Percentiles rank a stretch among this genome's conserved stretches.
phyloP scores from a whole-genome alignment of 2,888 invertebrate species.

The Brachypterus glaber region DNA sequence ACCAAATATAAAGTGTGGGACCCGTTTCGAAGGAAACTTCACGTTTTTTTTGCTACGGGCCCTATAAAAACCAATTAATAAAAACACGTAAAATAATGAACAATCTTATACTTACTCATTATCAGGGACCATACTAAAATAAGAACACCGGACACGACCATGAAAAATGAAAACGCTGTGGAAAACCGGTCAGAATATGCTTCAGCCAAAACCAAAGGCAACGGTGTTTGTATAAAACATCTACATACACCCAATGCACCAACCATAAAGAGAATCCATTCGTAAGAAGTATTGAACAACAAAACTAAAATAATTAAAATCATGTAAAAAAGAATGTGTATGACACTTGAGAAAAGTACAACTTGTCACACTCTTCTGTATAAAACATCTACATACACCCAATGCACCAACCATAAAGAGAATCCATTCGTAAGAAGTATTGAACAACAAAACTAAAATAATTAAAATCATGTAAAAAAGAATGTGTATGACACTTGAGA shows the following conservation, averaged over 20 bases:
- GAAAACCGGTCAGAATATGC: constrained; percentile 60
- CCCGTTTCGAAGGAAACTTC: no score
- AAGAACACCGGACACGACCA: constrained; percentile 59
- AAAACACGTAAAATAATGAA: no score
- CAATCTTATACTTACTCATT: constrained; percentile 56
- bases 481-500: background rate
- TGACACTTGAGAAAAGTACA: background rate
- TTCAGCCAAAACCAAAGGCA: constrained; percentile 62
- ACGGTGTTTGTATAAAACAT: constrained; percentile 59
- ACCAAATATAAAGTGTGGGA: no score
- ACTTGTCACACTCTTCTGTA: no score
- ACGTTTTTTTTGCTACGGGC: no score
- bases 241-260: constrained; percentile 58
- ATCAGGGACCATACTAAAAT: constrained; percentile 60
- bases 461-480: constrained; percentile 1
- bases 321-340: background rate
- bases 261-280: constrained; percentile 50
- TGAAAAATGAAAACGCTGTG: constrained; percentile 62
- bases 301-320: constrained; percentile 43
- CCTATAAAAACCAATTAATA: no score
- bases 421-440: constrained; percentile 48
- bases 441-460: constrained; percentile 49
- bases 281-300: constrained; percentile 45
- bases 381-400: constrained; percentile 59
- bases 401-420: constrained; percentile 51